A percentile compares a stretch with the other conserved stretches of the same genome.
Evolutionary conservation across 2,113 vertebrate genomes (phyloP).

Genomic region (Blennius ocellaris): DNA sequence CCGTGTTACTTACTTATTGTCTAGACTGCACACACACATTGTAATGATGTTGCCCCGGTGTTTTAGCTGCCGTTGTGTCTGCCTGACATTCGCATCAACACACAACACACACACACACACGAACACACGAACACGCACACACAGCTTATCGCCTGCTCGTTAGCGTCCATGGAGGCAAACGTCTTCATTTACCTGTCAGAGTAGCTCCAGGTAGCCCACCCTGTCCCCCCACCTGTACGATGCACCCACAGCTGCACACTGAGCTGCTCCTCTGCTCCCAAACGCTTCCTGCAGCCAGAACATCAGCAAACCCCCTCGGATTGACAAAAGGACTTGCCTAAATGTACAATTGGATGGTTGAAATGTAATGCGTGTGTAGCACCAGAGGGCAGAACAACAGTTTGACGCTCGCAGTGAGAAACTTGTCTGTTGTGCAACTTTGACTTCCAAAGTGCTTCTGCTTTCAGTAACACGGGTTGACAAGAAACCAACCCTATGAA

Average conservation of each 20-base stretch:
- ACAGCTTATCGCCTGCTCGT: slow-evolving; percentile 12
- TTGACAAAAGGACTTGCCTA: background rate
- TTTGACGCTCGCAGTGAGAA: too few species aligned
- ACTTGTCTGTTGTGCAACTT: too few species aligned
- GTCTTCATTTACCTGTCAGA: slow-evolving; percentile 3
- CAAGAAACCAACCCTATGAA: too few species aligned
- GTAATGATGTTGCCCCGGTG: slow-evolving; percentile 52
- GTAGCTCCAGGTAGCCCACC: background rate
- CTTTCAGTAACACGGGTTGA: too few species aligned
- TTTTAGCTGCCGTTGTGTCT: slow-evolving; percentile 25
- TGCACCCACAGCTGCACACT: slow-evolving; percentile 16
- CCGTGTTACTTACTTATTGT: slow-evolving; percentile 4
- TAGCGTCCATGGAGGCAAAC: slow-evolving; percentile 29
- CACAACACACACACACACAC: background rate
- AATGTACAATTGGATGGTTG: background rate
- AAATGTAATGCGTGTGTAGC: background rate
- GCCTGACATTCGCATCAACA: slow-evolving; percentile 50
- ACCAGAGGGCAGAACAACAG: background rate
- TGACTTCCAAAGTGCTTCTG: too few species aligned
- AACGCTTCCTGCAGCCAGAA: slow-evolving; percentile 7
- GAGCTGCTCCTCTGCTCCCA: slow-evolving; percentile 27
- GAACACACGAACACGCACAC: background rate
- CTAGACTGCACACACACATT: slow-evolving; percentile 52
- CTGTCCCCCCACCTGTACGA: slow-evolving; percentile 56
- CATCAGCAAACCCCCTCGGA: background rate